Evolutionary conservation across 2,113 vertebrate species (phyloP).

Genomic region (Pterocles burchelli): DNA sequence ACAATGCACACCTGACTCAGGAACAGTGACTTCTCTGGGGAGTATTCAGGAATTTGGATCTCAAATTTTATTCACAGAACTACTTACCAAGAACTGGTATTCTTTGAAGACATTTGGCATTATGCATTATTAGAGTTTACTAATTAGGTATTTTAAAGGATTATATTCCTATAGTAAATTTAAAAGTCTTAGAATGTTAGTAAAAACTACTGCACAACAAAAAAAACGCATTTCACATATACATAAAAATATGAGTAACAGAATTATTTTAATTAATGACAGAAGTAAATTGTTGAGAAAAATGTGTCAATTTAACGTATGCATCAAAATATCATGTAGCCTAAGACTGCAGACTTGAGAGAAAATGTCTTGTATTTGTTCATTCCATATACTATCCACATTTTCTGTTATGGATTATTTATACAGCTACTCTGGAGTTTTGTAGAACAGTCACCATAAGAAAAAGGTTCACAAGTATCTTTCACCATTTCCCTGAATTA

Average conservation of each 20-base stretch:
- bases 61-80: neutral
- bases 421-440: neutral
- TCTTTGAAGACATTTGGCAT: neutral
- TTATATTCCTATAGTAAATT: neutral
- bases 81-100: neutral
- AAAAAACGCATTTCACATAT: neutral
- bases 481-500: neutral
- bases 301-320: neutral
- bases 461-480: neutral
- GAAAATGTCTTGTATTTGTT: neutral
- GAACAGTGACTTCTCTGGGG: neutral
- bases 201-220: neutral
- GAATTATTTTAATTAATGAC: neutral
- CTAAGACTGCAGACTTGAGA: neutral
- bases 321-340: neutral
- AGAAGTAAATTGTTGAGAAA: neutral
- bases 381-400: neutral
- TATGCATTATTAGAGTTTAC: neutral
- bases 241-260: neutral
- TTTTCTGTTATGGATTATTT: neutral
- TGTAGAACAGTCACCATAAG: neutral
- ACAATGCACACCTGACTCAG: fast-evolving
- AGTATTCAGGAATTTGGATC: neutral
- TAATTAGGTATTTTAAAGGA: neutral
- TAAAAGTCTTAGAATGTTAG: neutral